Conservation (phyloP, 2,113 vertebrate species). For the Atherinomorus stipes region DNA sequence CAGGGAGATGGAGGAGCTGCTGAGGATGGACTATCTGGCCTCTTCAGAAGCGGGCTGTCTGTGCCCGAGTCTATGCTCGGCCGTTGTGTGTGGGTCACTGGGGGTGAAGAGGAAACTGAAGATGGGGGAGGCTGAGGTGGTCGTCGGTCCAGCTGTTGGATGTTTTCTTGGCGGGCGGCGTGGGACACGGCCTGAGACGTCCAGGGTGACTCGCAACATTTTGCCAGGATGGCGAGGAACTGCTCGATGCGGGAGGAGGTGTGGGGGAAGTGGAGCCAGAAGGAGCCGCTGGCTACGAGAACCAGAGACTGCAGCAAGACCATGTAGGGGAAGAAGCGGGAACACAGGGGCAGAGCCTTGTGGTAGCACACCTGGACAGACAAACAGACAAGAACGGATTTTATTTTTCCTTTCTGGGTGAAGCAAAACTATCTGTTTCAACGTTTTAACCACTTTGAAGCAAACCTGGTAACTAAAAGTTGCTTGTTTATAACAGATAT, state of each 20-base stretch:
- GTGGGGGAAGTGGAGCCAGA: constrained; percentile 88
- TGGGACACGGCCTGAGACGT: constrained; percentile 85
- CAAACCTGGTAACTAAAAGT: too few relatives aligned
- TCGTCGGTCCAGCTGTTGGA: constrained; percentile 20
- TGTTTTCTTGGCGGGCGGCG: constrained; percentile 77
- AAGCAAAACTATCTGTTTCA: not conserved
- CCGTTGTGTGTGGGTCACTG: constrained; percentile 23
- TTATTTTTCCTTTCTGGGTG: not conserved
- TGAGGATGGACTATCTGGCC: constrained; percentile 34
- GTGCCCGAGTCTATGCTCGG: constrained; percentile 72
- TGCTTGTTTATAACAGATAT: too few relatives aligned
- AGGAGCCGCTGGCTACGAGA: constrained; percentile 84
- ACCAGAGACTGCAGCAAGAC: constrained; percentile 83
- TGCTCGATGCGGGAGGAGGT: constrained; percentile 87
- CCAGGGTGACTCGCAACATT: constrained; percentile 88
- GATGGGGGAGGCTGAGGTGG: constrained; percentile 1
- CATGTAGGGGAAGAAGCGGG: constrained; percentile 86
- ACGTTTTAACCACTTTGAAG: not conserved
- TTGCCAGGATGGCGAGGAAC: constrained; percentile 84
- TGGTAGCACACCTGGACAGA: constrained; percentile 83
- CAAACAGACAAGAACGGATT: not conserved
- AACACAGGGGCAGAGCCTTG: constrained; percentile 82
- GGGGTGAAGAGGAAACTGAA: constrained; percentile 23
- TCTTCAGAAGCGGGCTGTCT: constrained; percentile 73
- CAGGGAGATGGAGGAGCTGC: constrained; percentile 67